Evolutionary conservation across 1,140 invertebrate species (phyloP).

Genomic region (Lepidurus arcticus): DNA sequence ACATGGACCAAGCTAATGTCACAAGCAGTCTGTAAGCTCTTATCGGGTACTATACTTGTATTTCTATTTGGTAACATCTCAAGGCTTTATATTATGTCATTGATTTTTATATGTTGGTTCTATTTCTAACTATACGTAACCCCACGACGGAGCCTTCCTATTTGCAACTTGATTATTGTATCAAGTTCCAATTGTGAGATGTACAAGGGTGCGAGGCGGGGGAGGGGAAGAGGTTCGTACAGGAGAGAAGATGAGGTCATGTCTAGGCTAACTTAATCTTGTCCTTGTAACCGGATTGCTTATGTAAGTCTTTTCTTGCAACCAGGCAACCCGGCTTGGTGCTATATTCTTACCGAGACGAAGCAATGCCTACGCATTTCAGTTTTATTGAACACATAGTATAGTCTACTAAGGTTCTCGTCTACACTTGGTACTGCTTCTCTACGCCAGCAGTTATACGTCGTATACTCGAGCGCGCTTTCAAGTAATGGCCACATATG

Average conservation of each 20-base stretch:
- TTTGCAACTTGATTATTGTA: too few relatives aligned
- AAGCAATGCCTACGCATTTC: background rate
- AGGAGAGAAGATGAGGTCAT: background rate
- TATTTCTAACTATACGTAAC: too few relatives aligned
- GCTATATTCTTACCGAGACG: background rate
- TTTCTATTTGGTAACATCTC: too few relatives aligned
- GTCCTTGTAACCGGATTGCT: background rate
- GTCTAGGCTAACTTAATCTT: background rate
- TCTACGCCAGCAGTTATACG: background rate
- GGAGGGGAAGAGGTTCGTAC: background rate
- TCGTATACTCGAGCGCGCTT: background rate
- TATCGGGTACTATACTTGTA: too few relatives aligned
- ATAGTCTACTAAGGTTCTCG: background rate
- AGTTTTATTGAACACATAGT: background rate
- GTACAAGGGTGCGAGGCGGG: too few relatives aligned
- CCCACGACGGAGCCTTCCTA: too few relatives aligned
- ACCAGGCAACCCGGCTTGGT: background rate
- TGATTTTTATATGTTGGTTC: too few relatives aligned
- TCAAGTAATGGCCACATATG: constrained; percentile 5
- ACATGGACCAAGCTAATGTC: too few relatives aligned
- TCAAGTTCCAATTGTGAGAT: too few relatives aligned
- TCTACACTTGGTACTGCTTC: background rate
- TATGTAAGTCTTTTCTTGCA: constrained; percentile 2
- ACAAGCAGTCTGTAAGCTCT: too few relatives aligned
- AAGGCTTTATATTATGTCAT: too few relatives aligned